phyloP scores from a whole-genome alignment of 2,888 invertebrate genomes.

The Andricus curvator region DNA sequence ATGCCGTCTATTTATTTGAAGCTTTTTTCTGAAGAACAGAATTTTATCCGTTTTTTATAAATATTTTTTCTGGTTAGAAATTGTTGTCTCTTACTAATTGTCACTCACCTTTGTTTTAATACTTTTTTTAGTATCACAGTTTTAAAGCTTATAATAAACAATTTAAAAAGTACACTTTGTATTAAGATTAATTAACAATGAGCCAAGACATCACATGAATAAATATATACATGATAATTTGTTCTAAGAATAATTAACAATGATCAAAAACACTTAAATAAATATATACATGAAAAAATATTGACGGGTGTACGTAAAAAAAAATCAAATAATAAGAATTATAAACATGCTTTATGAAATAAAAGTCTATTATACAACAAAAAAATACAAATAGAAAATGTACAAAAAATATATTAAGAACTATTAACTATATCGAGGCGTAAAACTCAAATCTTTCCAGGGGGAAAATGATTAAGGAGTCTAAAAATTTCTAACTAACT shows the following conservation, averaged over 20 bases:
- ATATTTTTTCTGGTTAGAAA: too few relatives aligned
- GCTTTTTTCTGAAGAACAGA: too few relatives aligned
- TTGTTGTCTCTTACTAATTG: too few relatives aligned
- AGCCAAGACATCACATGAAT: background rate
- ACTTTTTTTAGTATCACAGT: too few relatives aligned
- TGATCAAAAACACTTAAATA: background rate
- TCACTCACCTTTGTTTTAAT: too few relatives aligned
- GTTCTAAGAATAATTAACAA: background rate
- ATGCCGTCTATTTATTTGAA: too few relatives aligned
- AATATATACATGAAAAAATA: background rate
- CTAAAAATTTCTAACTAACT: background rate
- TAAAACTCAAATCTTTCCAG: conserved; percentile 33
- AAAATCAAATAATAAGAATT: background rate
- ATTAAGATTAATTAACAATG: background rate
- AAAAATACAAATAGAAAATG: background rate
- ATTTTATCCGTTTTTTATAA: too few relatives aligned
- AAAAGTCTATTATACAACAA: background rate
- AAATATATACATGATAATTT: background rate
- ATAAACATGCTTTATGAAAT: background rate
- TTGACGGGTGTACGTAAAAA: background rate
- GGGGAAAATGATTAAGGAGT: background rate
- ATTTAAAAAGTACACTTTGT: background rate
- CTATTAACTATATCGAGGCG: conserved; percentile 16
- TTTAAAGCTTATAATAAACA: background rate
- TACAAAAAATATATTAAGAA: background rate